Evolutionary conservation across 2,113 vertebrate genomes (phyloP).

Genomic region (Hypocryptadius cinnamomeus): DNA sequence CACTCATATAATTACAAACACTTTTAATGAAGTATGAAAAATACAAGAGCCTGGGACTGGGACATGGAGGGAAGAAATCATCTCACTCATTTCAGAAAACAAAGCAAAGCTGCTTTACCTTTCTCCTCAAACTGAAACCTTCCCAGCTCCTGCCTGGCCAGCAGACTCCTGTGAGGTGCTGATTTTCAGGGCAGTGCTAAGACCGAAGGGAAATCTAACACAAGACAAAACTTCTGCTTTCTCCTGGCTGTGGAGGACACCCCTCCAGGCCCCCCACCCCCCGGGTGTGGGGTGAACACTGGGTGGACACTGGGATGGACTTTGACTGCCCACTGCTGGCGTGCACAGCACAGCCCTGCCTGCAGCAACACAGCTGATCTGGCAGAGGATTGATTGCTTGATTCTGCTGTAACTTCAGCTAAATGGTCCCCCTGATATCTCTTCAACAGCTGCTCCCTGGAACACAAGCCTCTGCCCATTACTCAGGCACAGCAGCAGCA

Average conservation of each 20-base stretch:
- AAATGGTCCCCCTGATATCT: not conserved
- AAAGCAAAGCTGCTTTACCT: not conserved
- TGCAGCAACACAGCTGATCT: not conserved
- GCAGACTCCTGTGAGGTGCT: not conserved
- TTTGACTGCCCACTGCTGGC: slow-evolving; percentile 1
- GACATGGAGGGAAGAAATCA: not conserved
- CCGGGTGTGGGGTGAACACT: rapidly evolving
- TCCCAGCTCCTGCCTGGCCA: not conserved
- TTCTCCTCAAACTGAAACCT: not conserved
- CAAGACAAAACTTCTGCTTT: not conserved
- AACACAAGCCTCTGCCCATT: not conserved
- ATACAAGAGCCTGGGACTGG: not conserved
- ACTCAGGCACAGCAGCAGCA: not conserved
- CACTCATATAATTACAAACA: slow-evolving; percentile 61
- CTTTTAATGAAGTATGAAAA: slow-evolving; percentile 62
- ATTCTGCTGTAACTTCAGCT: not conserved
- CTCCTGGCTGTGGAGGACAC: not conserved
- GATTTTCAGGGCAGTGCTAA: not conserved
- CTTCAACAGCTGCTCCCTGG: not conserved
- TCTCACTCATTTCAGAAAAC: not conserved
- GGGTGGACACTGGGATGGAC: not conserved
- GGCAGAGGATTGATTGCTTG: not conserved
- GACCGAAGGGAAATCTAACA: not conserved
- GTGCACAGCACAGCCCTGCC: not conserved
- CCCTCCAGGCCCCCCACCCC: not conserved